A percentile compares a stretch with the other conserved stretches of the same genome.
These are phyloP conservation scores for Chloroceryle aenea DNA, from an alignment of 2,113 vertebrate species.

Conservation along the genomic window DNA sequence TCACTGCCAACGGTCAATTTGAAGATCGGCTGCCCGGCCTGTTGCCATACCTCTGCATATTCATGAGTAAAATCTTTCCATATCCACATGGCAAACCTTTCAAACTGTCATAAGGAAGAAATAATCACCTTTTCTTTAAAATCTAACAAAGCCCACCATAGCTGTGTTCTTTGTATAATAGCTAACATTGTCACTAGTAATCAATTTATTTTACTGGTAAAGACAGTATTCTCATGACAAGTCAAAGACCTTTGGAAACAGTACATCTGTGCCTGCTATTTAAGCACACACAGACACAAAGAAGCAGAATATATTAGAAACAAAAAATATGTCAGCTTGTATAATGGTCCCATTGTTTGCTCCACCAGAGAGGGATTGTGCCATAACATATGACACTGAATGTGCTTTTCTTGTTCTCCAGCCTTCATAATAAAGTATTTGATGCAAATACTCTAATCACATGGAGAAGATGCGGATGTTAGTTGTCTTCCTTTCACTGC, in stretches of 20 bases:
- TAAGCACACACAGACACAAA: constrained; percentile 76
- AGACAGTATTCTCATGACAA: constrained; percentile 75
- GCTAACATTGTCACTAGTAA: constrained; percentile 67
- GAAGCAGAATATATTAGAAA: constrained; percentile 78
- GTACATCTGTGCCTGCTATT: constrained; percentile 79
- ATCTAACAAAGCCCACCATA: constrained; percentile 62
- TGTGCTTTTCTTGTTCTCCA: constrained; percentile 70
- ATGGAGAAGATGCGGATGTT: constrained; percentile 35
- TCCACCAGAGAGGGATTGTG: constrained; percentile 71
- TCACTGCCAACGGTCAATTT: constrained; percentile 43
- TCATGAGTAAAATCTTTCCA: constrained; percentile 67
- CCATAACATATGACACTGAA: constrained; percentile 71
- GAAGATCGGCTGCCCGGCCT: constrained; percentile 29
- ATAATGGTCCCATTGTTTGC: constrained; percentile 76
- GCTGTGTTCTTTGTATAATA: constrained; percentile 60
- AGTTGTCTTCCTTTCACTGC: neutral
- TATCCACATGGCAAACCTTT: constrained; percentile 69
- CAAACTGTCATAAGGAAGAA: constrained; percentile 75
- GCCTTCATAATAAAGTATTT: constrained; percentile 60
- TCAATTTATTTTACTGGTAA: constrained; percentile 69
- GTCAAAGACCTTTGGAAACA: constrained; percentile 79
- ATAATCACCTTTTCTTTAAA: constrained; percentile 71
- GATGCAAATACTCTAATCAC: constrained; percentile 63
- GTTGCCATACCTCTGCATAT: constrained; percentile 59
- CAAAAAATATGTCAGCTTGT: constrained; percentile 79